phyloP scores from a whole-genome alignment of 2,113 vertebrate species.

The Eudyptes chrysolophus region DNA sequence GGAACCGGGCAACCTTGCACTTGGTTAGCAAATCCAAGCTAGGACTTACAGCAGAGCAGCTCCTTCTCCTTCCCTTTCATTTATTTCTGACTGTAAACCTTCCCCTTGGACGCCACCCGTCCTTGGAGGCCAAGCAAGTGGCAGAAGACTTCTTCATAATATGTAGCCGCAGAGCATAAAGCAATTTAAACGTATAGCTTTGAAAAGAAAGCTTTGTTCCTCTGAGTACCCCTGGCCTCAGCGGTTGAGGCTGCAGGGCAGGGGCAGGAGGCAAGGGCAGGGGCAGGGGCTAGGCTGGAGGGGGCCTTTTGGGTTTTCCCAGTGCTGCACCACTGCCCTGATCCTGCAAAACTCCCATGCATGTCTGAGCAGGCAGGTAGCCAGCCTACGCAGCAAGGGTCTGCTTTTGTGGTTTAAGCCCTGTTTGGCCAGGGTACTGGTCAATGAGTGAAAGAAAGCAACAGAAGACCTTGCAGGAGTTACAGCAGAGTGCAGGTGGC shows the following conservation, averaged over 20 bases:
- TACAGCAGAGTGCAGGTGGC: neutral
- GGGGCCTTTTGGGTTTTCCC: neutral
- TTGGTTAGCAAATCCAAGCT: neutral
- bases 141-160: neutral
- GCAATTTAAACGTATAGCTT: neutral
- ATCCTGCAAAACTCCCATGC: fast-evolving
- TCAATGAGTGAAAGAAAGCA: neutral
- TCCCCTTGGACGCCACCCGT: neutral
- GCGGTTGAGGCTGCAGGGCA: neutral
- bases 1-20: neutral
- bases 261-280: neutral
- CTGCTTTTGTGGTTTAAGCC: neutral
- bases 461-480: neutral
- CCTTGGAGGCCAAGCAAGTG: neutral
- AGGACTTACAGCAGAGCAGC: neutral
- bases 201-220: neutral
- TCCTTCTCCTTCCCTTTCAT: neutral
- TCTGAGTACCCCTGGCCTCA: fast-evolving
- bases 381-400: neutral
- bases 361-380: neutral
- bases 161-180: neutral
- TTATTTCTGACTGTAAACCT: neutral
- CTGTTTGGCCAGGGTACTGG: neutral
- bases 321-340: neutral
- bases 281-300: neutral